Evolutionary conservation across 2,888 invertebrate species (phyloP), one percentile per base, ranked within the genome.

Genomic region (Herminia tarsipennalis): DNA sequence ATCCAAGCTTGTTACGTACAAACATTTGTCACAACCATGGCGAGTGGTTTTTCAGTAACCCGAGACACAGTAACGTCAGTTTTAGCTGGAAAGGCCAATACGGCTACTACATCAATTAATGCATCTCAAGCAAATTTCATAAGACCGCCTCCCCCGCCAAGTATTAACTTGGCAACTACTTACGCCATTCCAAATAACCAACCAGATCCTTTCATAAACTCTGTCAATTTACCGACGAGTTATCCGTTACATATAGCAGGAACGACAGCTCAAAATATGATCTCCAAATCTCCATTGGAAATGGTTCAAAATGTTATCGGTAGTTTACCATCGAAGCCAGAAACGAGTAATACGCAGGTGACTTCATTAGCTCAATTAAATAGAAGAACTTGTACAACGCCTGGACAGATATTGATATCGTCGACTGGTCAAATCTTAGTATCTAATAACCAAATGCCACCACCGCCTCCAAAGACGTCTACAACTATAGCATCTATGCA

Each of bases 61-160:
- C 93, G 96, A 59, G 96, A 96, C 73, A 96, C 96, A 0, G 95
- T 96, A 12, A 97, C 96, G 0, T 96, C 95, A 0, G 96, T 96
- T 1, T 79, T 95, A 50, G 96, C 96, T 1, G 96, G 96, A 2
- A 93, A 94, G 76, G 93, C 96, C 0, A 95, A 95, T 63, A 96
- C 96, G 0, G 94, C 95, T 0, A 95, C 96, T 0, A 95, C 96
- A 0, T 95, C 96, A 0, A 93, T 95, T 16, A 95, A 95, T 62
- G 93, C 94, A 17, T 93, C 94, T 3, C 88, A 87, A 52, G 93
- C 68, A 40, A 92, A 76, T 70, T 90, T 82, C 45, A 61, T 85
- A 5, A 65, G 89, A 67, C 93, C 70, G 55, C 82, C 88, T 2
- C 88, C 87, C 0, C 81, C 90, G 45, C 82, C 88, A 40, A 88